Evolutionary conservation across 2,888 invertebrate genomes (phyloP), one percentile per base, ranked within the genome.

Genomic region (Iselma pallidipennis): DNA sequence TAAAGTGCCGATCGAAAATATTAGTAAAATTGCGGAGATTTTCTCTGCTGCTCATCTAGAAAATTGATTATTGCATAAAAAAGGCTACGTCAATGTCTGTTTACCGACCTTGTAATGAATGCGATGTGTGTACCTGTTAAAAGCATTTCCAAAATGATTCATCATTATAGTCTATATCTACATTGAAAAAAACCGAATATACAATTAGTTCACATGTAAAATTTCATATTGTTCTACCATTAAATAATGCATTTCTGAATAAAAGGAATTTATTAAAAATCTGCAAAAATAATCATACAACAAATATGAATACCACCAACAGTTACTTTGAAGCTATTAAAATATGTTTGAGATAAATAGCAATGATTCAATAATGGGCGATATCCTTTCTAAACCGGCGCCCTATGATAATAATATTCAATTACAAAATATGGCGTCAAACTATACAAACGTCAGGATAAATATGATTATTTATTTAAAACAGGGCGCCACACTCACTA

Each of bases 381-480:
- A 68, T 70, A 70, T 70, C 70, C 70, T 68, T 63, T 58, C 25
- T 25, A 60, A 58, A 57, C 62, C 51, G 63, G 63, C 65, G 64
- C 63, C 62, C 60, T 51, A 55, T 66, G 61, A 21, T 48, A 57
- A 66, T 64, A 64, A 68, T 61, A 59, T 53, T 56, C 63, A 57
- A 68, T 70, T 70, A 68, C 66, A 67, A 68, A 60, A 61, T 48
- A 63, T 63, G 66, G 66, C 64, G 66, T 67, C 65, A 61, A 59
- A 61, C 59, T 63, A 63, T 49, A 63, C 62, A 61, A 55, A 62
- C 28, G 50, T 59, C 29, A n/a, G n/a, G n/a, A n/a, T n/a, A n/a
- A n/a, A n/a, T n/a, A 21, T 42, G 16, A 57, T 48, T 45, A 45
- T 61, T 55, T 37, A 28, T 49, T 67, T 64, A 59, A 63, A 62